Percentiles rank a stretch among this genome's conserved stretches.
These are phyloP conservation scores for Drosophila barbarae DNA, from an alignment of 2,888 invertebrate species.

Conservation along the genomic window DNA sequence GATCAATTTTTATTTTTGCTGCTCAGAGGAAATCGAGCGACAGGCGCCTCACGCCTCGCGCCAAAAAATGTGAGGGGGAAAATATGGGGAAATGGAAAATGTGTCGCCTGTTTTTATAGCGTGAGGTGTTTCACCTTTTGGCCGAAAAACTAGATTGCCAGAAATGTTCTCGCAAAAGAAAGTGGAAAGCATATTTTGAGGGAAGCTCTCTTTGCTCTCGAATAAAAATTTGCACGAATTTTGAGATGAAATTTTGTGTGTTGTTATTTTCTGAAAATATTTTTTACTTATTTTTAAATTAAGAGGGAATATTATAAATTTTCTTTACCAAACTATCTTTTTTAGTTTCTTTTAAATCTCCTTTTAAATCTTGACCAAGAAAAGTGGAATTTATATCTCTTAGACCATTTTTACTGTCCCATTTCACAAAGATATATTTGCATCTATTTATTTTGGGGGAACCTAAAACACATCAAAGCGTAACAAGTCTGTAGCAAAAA, in stretches of 20 bases:
- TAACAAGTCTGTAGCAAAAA: conserved; percentile 6
- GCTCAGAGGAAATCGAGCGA: conserved; percentile 58
- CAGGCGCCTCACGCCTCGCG: conserved; percentile 58
- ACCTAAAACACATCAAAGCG: conserved; percentile 8
- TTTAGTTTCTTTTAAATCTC: no score
- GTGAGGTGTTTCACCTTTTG: conserved; percentile 68
- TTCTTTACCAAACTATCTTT: not conserved
- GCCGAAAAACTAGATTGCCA: conserved; percentile 47
- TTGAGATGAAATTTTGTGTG: not conserved
- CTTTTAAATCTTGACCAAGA: not conserved
- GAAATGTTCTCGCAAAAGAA: conserved; percentile 10
- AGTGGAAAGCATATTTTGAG: conserved; percentile 1
- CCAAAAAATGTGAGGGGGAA: conserved; percentile 43
- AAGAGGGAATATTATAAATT: no score
- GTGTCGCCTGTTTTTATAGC: conserved; percentile 43
- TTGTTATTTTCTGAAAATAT: not conserved
- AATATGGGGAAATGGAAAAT: conserved; percentile 46
- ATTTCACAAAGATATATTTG: not conserved
- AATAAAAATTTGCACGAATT: not conserved
- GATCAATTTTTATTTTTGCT: conserved; percentile 49
- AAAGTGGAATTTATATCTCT: not conserved
- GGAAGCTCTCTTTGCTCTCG: not conserved
- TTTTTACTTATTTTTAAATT: not conserved
- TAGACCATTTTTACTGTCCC: no score
- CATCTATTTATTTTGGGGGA: not conserved